Conservation (phyloP, 2,888 invertebrate genomes). For the Ypsolopha sequella region DNA sequence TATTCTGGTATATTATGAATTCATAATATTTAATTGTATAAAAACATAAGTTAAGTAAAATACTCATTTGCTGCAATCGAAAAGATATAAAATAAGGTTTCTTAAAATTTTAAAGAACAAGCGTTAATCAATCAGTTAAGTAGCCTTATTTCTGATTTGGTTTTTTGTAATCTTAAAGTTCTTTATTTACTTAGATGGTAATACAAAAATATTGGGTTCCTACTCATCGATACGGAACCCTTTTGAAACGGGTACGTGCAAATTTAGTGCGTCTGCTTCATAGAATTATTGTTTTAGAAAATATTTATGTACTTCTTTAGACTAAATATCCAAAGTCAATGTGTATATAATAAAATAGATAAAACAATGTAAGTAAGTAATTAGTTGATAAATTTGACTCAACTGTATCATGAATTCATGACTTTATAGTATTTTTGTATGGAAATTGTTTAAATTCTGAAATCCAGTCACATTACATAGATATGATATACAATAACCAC, state of each 20-base stretch:
- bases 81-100: not conserved
- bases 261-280: no score
- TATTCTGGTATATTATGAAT: not conserved
- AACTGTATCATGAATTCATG: no score
- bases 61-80: not conserved
- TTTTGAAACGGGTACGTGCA: not conserved
- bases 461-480: no score
- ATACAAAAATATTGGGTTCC: not conserved
- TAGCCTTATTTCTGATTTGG: not conserved
- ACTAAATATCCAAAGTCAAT: constrained; percentile 22
- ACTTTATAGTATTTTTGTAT: no score
- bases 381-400: no score
- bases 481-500: no score
- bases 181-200: not conserved
- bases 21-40: constrained; percentile 7
- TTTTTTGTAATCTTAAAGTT: not conserved
- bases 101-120: not conserved
- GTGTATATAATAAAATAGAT: not conserved
- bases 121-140: no score
- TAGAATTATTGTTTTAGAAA: not conserved
- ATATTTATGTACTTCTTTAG: not conserved
- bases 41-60: constrained; percentile 5
- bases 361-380: not conserved
- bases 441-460: no score
- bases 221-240: not conserved